Conservation (phyloP, 2,797 vertebrate genomes). For the Ptychadena robeensis region DNA sequence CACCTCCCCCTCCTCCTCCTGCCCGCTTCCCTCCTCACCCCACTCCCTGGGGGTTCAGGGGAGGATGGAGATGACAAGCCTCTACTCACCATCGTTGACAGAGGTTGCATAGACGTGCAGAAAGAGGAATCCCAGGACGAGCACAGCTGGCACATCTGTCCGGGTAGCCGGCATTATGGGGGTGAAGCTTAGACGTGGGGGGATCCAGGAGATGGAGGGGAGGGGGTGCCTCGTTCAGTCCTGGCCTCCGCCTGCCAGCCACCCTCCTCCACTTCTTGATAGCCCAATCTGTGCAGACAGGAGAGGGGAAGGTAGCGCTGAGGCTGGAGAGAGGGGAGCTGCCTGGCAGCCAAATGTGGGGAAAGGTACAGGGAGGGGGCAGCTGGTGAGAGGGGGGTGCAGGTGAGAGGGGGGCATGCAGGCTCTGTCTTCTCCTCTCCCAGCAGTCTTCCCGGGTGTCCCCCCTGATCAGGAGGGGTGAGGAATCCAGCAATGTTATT, state of each 20-base stretch:
- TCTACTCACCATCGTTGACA: conserved; percentile 58
- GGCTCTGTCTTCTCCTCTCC: conserved; percentile 28
- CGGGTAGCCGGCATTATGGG: conserved; percentile 49
- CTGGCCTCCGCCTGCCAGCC: conserved; percentile 29
- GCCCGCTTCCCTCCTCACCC: too few species aligned
- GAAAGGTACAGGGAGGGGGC: not conserved
- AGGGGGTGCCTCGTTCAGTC: conserved; percentile 30
- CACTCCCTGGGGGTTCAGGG: not conserved
- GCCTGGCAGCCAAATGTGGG: conserved; percentile 11
- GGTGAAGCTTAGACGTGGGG: conserved; percentile 13
- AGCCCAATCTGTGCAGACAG: too few species aligned
- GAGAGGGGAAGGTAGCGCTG: too few species aligned
- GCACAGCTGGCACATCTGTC: conserved; percentile 49
- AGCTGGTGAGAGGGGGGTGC: not conserved
- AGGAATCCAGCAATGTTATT: conserved; percentile 60
- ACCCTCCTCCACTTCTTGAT: conserved; percentile 21
- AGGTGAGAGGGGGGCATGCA: conserved; percentile 42
- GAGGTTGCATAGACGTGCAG: conserved; percentile 50
- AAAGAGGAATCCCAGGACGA: conserved; percentile 49
- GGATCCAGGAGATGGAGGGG: conserved; percentile 37
- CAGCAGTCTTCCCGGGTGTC: conserved; percentile 41
- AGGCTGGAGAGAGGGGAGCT: not conserved
- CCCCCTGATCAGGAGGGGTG: conserved; percentile 57
- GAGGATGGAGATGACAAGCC: not conserved
- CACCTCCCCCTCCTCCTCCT: not conserved